Conservation (phyloP, 92 coral and sea anemone genomes). For the Epizoanthus scotinus region DNA sequence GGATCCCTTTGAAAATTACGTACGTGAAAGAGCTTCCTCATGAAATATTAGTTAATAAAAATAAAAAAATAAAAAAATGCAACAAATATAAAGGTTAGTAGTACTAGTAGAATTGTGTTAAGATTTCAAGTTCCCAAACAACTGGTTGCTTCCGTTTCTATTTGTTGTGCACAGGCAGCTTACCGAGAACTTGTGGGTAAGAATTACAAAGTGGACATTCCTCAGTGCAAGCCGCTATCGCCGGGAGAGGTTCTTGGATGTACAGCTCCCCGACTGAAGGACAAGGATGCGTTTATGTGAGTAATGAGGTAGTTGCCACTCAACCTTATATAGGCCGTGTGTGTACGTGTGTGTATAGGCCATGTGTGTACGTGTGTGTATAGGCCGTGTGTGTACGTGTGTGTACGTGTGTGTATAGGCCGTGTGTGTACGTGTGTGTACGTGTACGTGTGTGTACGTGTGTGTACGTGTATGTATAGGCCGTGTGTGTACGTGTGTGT, state of each 20-base stretch:
- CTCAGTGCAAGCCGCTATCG: conserved; percentile 95
- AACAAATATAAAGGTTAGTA: neutral
- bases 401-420: too few relatives aligned
- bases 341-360: too few relatives aligned
- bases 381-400: too few relatives aligned
- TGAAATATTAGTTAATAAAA: too few relatives aligned
- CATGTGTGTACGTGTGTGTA: too few relatives aligned
- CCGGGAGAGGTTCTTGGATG: conserved; percentile 98
- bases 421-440: too few relatives aligned
- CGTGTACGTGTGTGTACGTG: too few relatives aligned
- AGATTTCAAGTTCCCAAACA: neutral
- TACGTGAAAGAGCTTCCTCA: too few relatives aligned
- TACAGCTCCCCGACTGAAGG: conserved; percentile 80
- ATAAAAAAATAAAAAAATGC: too few relatives aligned
- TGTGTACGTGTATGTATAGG: too few relatives aligned
- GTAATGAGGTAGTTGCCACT: conserved; percentile 21
- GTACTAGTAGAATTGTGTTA: neutral
- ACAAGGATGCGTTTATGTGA: conserved; percentile 87
- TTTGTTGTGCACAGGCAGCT: conserved; percentile 59
- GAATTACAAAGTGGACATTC: conserved; percentile 81
- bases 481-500: too few relatives aligned
- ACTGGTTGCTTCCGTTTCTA: neutral
- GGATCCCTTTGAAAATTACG: too few relatives aligned
- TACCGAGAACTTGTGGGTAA: conserved; percentile 70
- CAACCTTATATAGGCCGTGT: neutral